Evolutionary conservation across 2,797 vertebrate genomes (phyloP), one percentile per base, ranked within the genome.

Genomic region (Alcedo quadribrachys): DNA sequence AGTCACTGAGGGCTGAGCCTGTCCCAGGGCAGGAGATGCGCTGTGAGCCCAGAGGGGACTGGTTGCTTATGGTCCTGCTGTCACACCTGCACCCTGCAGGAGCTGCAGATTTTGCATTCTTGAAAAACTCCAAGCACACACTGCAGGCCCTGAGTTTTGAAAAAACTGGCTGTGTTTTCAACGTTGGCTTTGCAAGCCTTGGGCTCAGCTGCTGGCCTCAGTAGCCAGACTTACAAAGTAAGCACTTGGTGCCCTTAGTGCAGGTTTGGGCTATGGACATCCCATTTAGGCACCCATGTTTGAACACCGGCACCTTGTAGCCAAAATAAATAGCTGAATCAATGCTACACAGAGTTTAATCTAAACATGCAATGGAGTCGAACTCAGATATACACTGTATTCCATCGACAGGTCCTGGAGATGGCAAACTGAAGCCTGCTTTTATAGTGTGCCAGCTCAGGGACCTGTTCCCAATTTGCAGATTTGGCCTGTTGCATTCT

Each of bases 381-480:
- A 67, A 75, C 68, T 92, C 94, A 87, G 95, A 89, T 95, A 96
- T 74, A 73, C 48, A 32, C 84, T 94, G 89, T 92, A 76, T 70
- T 95, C 90, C 84, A 81, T 88, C 71, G 9, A 70, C 94, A 96
- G 94, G 93, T 95, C 93, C 87, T 19, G 45, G 94, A 88, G 95
- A 92, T 94, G 93, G 96, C 96, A 95, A 93, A 94, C 77, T 79
- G 92, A 94, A 95, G 92, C 86, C 70, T 92, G 70, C 96, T 97
- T 96, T 96, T 96, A 97, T 92, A 95, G 80, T 45, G 71, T 96
- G 96, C 96, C 96, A 97, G 81, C 96, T 79, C 87, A 95, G 94
- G 94, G 96, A 96, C 96, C 96, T 97, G 96, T 96, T 97, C 96
- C 95, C 94, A 97, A 97, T 97, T 97, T 97, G 95, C 94, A 96